phyloP scores from a whole-genome alignment of 2,888 invertebrate genomes.

The Dynastes tityus region DNA sequence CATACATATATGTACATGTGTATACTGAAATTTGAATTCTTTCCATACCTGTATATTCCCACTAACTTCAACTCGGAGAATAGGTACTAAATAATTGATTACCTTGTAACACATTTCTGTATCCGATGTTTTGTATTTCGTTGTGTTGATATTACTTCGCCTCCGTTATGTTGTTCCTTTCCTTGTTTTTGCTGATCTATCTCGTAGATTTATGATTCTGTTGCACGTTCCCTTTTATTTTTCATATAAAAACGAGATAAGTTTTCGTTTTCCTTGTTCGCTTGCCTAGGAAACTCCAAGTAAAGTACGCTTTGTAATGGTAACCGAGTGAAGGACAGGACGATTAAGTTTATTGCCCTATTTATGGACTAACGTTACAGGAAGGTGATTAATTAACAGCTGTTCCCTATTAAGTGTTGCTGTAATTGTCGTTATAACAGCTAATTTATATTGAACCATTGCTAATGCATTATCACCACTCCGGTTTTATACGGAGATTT shows the following conservation, averaged over 20 bases:
- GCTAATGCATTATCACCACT: neutral
- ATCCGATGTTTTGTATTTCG: slow-evolving; percentile 57
- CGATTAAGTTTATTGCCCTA: slow-evolving; percentile 34
- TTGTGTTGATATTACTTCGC: slow-evolving; percentile 41
- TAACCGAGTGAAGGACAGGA: slow-evolving; percentile 2
- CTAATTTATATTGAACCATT: neutral
- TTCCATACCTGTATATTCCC: slow-evolving; percentile 55
- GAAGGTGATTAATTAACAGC: slow-evolving; percentile 31
- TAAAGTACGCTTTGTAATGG: slow-evolving; percentile 7
- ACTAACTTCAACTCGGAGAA: slow-evolving; percentile 58
- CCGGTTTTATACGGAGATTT: neutral
- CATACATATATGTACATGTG: too few species aligned
- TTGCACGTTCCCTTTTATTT: slow-evolving; percentile 58
- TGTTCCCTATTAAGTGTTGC: slow-evolving; percentile 13
- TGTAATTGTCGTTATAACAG: neutral
- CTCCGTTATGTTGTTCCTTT: slow-evolving; percentile 30
- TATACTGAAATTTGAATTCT: too few species aligned
- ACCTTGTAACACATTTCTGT: slow-evolving; percentile 60
- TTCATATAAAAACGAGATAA: slow-evolving; percentile 54
- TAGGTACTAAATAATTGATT: slow-evolving; percentile 62
- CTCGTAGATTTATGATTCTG: slow-evolving; percentile 58
- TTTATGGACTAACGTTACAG: slow-evolving; percentile 19
- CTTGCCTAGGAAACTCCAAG: neutral
- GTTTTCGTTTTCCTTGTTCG: slow-evolving; percentile 35
- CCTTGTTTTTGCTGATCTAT: slow-evolving; percentile 56